phyloP scores from a whole-genome alignment of 2,113 vertebrate species.

The Bufo bufo region DNA sequence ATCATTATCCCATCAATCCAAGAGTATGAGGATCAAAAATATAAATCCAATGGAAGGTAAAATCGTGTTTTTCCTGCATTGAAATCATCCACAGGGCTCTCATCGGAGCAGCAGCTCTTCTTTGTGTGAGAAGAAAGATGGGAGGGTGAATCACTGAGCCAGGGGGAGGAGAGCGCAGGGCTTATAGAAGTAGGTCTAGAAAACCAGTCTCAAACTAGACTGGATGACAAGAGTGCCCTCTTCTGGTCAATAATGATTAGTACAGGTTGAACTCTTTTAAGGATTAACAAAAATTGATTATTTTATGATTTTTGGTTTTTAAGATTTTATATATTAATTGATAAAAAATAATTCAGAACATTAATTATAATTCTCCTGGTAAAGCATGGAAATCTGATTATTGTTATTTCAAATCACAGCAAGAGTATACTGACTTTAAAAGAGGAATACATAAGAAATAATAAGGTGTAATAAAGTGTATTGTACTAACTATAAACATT shows the following conservation, averaged over 20 bases:
- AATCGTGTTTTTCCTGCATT: conserved; percentile 63
- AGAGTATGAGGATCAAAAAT: background rate
- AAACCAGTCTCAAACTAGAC: background rate
- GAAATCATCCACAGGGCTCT: conserved; percentile 75
- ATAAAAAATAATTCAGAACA: background rate
- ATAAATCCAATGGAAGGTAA: background rate
- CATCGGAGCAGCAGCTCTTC: conserved; percentile 73
- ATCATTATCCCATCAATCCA: conserved; percentile 31
- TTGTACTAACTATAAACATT: background rate
- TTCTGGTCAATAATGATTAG: background rate
- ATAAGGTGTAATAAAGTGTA: no score
- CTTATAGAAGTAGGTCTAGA: background rate
- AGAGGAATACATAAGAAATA: background rate
- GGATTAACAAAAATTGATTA: background rate
- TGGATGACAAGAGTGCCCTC: conserved; percentile 24
- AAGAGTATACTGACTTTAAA: background rate
- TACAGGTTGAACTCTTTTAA: background rate
- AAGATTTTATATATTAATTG: background rate
- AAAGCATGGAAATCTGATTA: background rate
- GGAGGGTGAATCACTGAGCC: conserved; percentile 49
- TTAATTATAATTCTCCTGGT: background rate
- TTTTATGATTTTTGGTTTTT: background rate
- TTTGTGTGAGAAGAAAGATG: conserved; percentile 47
- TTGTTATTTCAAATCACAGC: background rate
- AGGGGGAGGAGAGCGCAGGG: conserved; percentile 43